Conservation (phyloP, 2,797 vertebrate genomes). For the Numenius phaeopus region DNA sequence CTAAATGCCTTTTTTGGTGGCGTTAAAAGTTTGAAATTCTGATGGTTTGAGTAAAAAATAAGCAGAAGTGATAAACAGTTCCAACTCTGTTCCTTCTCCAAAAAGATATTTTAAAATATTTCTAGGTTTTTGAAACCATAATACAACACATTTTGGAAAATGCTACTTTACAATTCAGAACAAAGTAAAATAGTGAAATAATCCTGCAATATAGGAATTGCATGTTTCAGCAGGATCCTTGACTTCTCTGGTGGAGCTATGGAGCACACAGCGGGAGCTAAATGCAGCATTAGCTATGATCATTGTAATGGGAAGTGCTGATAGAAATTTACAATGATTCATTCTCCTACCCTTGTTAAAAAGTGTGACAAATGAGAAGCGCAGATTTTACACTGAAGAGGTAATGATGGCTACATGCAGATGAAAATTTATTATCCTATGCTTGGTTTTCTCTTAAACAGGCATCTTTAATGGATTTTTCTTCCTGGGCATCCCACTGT, state of each 20-base stretch:
- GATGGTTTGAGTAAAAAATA: not conserved
- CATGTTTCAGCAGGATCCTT: not conserved
- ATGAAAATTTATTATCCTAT: not conserved
- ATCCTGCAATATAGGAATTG: not conserved
- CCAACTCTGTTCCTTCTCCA: not conserved
- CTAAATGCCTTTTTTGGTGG: not conserved
- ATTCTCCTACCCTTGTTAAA: not conserved
- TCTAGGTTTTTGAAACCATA: not conserved
- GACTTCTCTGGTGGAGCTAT: not conserved
- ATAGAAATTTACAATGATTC: not conserved
- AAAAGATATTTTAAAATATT: not conserved
- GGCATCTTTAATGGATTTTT: not conserved
- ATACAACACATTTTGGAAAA: not conserved
- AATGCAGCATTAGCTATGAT: constrained; percentile 10
- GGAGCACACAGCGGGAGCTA: not conserved
- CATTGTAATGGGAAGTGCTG: not conserved
- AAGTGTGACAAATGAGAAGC: not conserved
- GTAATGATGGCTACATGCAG: not conserved
- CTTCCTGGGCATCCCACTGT: not conserved
- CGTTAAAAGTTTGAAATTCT: not conserved
- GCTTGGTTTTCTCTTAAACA: not conserved
- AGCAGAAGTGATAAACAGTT: not conserved
- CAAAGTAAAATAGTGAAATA: not conserved
- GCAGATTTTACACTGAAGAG: not conserved
- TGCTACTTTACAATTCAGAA: not conserved